phyloP scores from a whole-genome alignment of 2,888 invertebrate species.

The Acanthococcus lagerstroemiae region DNA sequence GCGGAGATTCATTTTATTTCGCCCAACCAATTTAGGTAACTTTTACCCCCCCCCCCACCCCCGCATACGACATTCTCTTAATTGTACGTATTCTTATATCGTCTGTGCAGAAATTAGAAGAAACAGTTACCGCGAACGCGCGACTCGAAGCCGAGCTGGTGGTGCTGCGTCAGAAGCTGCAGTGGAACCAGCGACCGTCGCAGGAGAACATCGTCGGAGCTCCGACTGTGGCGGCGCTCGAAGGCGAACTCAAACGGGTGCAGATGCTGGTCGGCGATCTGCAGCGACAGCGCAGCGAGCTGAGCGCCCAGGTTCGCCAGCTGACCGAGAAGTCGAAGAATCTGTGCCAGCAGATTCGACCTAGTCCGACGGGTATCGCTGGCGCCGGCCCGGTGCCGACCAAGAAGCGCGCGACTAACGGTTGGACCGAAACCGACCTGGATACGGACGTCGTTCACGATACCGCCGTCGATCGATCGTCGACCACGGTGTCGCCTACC shows the following conservation, averaged over 20 bases:
- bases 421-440: conserved; percentile 83
- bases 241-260: conserved; percentile 64
- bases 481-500: not conserved
- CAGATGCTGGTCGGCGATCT: conserved; percentile 76
- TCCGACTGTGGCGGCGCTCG: conserved; percentile 39
- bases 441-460: conserved; percentile 44
- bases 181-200: conserved; percentile 56
- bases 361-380: conserved; percentile 42
- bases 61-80: not conserved
- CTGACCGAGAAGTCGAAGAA: conserved; percentile 71
- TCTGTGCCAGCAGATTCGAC: conserved; percentile 53
- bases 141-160: conserved; percentile 78
- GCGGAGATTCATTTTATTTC: no score
- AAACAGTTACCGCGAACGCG: conserved; percentile 82
- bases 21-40: not conserved
- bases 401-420: conserved; percentile 50
- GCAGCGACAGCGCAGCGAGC: conserved; percentile 71
- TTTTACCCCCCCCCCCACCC: not conserved
- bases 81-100: conserved; percentile 35
- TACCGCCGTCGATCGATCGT: conserved; percentile 4
- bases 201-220: conserved; percentile 33
- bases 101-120: conserved; percentile 64
- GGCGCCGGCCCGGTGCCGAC: conserved; percentile 38
- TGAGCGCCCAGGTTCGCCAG: conserved; percentile 75
- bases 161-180: conserved; percentile 70